Conservation (phyloP, 2,888 invertebrate species). For the Mantis religiosa region DNA sequence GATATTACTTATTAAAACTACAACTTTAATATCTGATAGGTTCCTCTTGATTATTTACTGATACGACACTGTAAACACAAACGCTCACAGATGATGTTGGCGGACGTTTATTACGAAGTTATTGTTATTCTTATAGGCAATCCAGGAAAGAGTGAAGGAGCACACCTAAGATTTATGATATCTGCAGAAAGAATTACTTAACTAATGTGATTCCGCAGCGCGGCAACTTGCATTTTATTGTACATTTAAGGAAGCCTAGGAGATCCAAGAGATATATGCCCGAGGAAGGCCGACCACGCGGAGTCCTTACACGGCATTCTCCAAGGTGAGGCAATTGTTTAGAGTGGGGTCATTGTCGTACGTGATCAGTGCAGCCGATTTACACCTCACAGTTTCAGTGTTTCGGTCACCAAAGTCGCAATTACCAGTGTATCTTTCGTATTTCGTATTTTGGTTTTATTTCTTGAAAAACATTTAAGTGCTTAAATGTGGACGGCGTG, state of each 20-base stretch:
- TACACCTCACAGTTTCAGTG: not conserved
- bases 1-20: no score
- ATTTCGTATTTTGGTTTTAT: no score
- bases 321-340: not conserved
- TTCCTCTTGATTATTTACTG: no score
- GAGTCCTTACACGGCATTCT: not conserved
- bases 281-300: not conserved
- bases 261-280: not conserved
- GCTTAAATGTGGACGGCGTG: no score
- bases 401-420: not conserved
- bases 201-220: not conserved
- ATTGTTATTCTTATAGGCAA: not conserved
- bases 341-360: not conserved
- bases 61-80: no score
- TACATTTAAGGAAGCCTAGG: not conserved
- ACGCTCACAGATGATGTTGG: no score
- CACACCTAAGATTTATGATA: not conserved
- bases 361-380: not conserved
- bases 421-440: not conserved
- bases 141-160: not conserved
- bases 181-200: not conserved
- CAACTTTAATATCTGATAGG: no score
- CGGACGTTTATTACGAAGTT: no score
- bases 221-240: not conserved
- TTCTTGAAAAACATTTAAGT: no score